Conservation (phyloP, 2,797 vertebrate species). For the Melanotaenia maccullochi region DNA sequence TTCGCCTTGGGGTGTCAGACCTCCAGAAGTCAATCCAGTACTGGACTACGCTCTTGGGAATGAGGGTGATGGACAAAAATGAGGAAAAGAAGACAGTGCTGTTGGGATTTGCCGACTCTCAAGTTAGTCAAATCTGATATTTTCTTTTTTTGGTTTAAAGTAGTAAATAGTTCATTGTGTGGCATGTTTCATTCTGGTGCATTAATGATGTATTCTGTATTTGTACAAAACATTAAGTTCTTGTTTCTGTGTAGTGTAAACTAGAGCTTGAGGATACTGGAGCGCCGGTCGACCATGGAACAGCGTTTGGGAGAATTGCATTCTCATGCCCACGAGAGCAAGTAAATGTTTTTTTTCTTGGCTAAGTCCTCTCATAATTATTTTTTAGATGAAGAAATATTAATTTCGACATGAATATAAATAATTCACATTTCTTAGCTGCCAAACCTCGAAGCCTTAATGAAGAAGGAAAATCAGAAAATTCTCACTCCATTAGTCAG, state of each 20-base stretch:
- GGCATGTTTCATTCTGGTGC: neutral
- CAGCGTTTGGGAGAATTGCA: constrained; percentile 94
- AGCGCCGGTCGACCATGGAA: constrained; percentile 87
- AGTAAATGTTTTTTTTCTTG: constrained; percentile 70
- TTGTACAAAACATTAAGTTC: neutral
- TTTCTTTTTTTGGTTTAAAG: neutral
- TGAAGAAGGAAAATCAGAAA: constrained; percentile 91
- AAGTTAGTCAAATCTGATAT: constrained; percentile 77
- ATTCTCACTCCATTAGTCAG: constrained; percentile 94
- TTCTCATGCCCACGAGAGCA: constrained; percentile 94
- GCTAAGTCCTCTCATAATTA: neutral
- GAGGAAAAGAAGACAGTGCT: constrained; percentile 86
- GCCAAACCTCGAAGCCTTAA: constrained; percentile 86
- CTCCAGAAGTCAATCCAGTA: constrained; percentile 88
- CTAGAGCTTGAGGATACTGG: constrained; percentile 87
- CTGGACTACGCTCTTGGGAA: constrained; percentile 90
- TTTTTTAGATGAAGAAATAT: neutral
- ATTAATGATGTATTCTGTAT: neutral
- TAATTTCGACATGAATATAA: neutral
- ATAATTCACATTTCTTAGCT: constrained; percentile 77
- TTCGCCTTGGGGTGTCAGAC: constrained; percentile 91
- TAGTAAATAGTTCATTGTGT: neutral
- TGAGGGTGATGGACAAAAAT: constrained; percentile 90
- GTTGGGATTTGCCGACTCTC: constrained; percentile 89
- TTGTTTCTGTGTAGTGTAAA: constrained; percentile 86